phyloP scores from a whole-genome alignment of 2,797 vertebrate genomes.

The Acanthopagrus latus region DNA sequence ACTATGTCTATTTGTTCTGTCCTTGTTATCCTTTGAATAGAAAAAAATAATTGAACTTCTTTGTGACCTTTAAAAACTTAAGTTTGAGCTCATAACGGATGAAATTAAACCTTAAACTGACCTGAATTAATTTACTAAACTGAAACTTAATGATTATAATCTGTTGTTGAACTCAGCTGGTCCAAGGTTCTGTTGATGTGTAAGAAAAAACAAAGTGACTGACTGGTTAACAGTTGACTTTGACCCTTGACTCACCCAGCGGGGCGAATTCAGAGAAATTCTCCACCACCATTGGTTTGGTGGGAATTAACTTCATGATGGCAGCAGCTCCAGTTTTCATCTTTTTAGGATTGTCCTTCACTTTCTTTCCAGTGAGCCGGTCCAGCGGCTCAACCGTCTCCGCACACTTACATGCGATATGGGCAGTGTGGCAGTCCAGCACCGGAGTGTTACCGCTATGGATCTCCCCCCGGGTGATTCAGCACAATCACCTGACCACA shows the following conservation, averaged over 20 bases:
- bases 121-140: too few species aligned
- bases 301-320: constrained; percentile 78
- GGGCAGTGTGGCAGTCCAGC: background rate
- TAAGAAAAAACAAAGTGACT: too few species aligned
- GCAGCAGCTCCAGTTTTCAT: background rate
- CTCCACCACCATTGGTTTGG: constrained; percentile 94
- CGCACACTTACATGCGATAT: background rate
- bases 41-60: too few species aligned
- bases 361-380: background rate
- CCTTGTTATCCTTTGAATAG: too few species aligned
- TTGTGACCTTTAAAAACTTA: too few species aligned
- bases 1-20: too few species aligned
- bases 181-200: too few species aligned
- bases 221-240: too few species aligned
- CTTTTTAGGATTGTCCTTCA: background rate
- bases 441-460: background rate
- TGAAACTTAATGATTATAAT: too few species aligned
- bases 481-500: constrained; percentile 3
- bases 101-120: too few species aligned
- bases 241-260: constrained; percentile 54
- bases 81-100: too few species aligned
- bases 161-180: too few species aligned
- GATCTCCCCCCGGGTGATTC: background rate
- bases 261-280: constrained; percentile 91
- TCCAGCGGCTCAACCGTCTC: background rate